phyloP scores from a whole-genome alignment of 2,113 vertebrate species.

The Saiga tatarica region DNA sequence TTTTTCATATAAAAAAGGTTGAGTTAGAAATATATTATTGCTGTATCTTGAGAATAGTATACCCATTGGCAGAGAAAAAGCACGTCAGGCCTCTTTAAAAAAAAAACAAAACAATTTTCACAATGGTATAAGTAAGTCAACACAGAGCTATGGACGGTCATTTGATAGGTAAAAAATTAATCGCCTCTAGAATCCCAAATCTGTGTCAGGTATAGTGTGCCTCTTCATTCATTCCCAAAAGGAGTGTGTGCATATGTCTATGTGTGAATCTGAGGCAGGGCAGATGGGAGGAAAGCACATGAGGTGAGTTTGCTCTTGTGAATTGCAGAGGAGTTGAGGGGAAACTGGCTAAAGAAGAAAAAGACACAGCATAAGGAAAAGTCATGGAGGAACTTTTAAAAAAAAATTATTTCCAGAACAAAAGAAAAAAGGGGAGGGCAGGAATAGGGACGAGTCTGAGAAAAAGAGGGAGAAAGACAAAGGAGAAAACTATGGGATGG shows the following conservation, averaged over 20 bases:
- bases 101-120: not conserved
- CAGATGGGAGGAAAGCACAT: not conserved
- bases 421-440: not conserved
- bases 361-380: conserved; percentile 44
- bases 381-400: conserved; percentile 24
- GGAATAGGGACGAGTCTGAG: not conserved
- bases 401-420: conserved; percentile 70
- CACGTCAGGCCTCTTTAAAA: not conserved
- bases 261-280: not conserved
- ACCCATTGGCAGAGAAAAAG: conserved; percentile 6
- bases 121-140: not conserved
- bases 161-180: not conserved
- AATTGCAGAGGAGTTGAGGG: not conserved
- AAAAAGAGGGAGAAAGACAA: conserved; percentile 34
- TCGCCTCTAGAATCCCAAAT: not conserved
- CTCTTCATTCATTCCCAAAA: not conserved
- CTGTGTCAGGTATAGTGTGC: not conserved
- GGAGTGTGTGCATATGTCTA: not conserved
- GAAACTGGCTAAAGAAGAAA: not conserved
- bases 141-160: not conserved
- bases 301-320: not conserved
- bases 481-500: conserved; percentile 51
- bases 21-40: conserved; percentile 49
- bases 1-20: not conserved
- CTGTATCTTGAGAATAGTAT: not conserved